Percentiles rank a stretch among this genome's conserved stretches.
Evolutionary conservation across 2,113 vertebrate genomes (phyloP).

Genomic region (Nestor notabilis): DNA sequence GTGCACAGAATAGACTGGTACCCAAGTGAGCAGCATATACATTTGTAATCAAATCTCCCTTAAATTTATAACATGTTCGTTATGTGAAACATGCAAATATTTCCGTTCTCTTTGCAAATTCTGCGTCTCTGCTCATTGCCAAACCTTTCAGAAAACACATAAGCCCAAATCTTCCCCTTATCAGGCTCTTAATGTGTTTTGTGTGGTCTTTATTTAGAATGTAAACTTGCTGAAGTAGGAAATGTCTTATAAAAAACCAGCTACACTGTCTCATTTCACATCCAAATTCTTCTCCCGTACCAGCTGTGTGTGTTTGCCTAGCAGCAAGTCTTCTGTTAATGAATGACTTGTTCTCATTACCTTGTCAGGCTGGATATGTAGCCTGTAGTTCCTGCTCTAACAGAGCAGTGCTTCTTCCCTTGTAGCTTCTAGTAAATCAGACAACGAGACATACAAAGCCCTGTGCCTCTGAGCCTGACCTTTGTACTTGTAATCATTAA

Average conservation of each 20-base stretch:
- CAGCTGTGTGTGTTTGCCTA: slow-evolving; percentile 64
- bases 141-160: slow-evolving; percentile 21
- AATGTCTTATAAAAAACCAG: not conserved
- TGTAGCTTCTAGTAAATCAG: slow-evolving; percentile 39
- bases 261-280: slow-evolving; percentile 43
- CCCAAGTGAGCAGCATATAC: not conserved
- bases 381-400: not conserved
- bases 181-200: slow-evolving; percentile 27
- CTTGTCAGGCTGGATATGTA: slow-evolving; percentile 34
- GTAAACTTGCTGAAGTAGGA: slow-evolving; percentile 55
- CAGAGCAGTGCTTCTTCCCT: not conserved
- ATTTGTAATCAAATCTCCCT: not conserved
- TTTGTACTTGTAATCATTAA: slow-evolving; percentile 48
- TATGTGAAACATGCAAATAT: slow-evolving; percentile 48
- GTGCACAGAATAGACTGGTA: not conserved
- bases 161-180: slow-evolving; percentile 14
- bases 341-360: slow-evolving; percentile 57
- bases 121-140: slow-evolving; percentile 6
- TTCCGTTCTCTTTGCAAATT: not conserved
- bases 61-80: slow-evolving; percentile 7
- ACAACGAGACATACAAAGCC: slow-evolving; percentile 35
- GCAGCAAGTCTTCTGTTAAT: slow-evolving; percentile 67
- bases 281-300: slow-evolving; percentile 55
- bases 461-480: slow-evolving; percentile 27
- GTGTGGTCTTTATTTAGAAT: slow-evolving; percentile 54